Evolutionary conservation across 2,797 vertebrate genomes (phyloP).

Genomic region (Pseudochromis fuscus): DNA sequence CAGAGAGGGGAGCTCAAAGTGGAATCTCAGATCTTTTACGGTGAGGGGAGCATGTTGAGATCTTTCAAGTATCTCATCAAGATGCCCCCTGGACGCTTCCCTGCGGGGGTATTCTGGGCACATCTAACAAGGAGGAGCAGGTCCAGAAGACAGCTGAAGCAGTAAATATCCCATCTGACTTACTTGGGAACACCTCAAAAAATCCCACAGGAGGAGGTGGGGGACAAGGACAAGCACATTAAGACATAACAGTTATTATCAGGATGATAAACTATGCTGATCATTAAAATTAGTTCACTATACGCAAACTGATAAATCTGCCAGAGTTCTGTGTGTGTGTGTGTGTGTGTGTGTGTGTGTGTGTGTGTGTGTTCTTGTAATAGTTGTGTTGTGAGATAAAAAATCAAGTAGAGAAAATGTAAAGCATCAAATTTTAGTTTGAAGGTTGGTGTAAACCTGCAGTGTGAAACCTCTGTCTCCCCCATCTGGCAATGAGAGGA

Average conservation of each 20-base stretch:
- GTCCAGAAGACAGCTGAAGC: constrained; percentile 1
- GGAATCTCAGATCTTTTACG: background rate
- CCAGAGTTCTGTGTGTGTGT: background rate
- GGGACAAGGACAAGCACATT: background rate
- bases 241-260: background rate
- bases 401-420: background rate
- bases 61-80: constrained; percentile 18
- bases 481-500: too few species aligned
- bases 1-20: background rate
- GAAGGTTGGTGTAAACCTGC: too few species aligned
- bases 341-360: background rate
- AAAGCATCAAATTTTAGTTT: background rate
- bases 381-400: too few species aligned
- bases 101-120: constrained; percentile 4
- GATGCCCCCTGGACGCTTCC: constrained; percentile 1
- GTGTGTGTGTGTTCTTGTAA: background rate
- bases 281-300: too few species aligned
- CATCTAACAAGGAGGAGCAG: background rate
- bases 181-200: constrained; percentile 4
- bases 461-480: too few species aligned
- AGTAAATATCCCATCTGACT: constrained; percentile 7
- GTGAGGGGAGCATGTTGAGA: constrained; percentile 11
- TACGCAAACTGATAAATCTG: too few species aligned
- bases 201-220: background rate
- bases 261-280: background rate